These are phyloP conservation scores for Diaperis boleti DNA, from an alignment of 2,888 invertebrate genomes.

Conservation along the genomic window DNA sequence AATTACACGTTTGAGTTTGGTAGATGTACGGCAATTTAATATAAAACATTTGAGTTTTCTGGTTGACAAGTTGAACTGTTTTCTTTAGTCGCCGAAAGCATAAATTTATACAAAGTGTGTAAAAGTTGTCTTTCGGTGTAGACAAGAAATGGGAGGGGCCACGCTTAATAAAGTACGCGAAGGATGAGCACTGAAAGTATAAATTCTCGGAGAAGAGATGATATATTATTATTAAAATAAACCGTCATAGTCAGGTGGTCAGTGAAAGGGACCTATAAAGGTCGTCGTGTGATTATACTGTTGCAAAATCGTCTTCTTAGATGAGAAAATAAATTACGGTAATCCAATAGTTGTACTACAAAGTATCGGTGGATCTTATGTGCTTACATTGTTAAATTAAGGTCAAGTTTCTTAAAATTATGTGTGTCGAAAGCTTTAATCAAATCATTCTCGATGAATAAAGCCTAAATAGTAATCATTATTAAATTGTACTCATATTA, in stretches of 20 bases:
- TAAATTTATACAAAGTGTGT: slow-evolving; percentile 5
- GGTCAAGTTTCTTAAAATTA: too few species aligned
- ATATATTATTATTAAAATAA: slow-evolving; percentile 15
- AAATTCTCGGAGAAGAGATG: slow-evolving; percentile 4
- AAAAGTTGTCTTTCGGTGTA: not conserved
- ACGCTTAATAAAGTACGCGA: slow-evolving; percentile 17
- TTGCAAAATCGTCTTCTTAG: slow-evolving; percentile 6
- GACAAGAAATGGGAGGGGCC: slow-evolving; percentile 31
- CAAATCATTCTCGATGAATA: too few species aligned
- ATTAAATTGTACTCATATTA: too few species aligned
- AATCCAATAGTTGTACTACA: too few species aligned
- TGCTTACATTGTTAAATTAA: too few species aligned
- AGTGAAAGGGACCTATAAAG: slow-evolving; percentile 15
- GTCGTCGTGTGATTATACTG: slow-evolving; percentile 4
- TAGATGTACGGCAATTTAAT: slow-evolving; percentile 8
- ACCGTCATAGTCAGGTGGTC: not conserved
- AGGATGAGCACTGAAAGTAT: slow-evolving; percentile 34
- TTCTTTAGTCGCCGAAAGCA: slow-evolving; percentile 1
- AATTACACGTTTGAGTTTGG: slow-evolving; percentile 24
- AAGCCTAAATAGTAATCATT: too few species aligned
- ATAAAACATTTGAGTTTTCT: slow-evolving; percentile 18
- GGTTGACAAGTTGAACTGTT: slow-evolving; percentile 17
- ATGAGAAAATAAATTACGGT: not conserved
- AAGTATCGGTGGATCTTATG: too few species aligned
- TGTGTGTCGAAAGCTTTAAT: too few species aligned